Conservation (phyloP, 2,888 invertebrate genomes). For the Vesta saturnalis region DNA sequence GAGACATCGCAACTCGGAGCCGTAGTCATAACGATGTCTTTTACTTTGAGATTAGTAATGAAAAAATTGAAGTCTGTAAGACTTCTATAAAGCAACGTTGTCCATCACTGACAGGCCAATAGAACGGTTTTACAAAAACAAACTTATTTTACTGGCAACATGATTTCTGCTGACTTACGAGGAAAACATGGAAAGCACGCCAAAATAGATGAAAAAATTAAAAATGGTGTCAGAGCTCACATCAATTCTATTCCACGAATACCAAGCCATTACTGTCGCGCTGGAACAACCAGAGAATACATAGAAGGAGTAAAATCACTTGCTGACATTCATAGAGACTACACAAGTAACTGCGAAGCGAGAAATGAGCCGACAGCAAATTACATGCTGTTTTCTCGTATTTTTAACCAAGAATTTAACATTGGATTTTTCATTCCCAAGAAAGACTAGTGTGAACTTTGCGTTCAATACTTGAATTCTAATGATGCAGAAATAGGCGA, state of each 20-base stretch:
- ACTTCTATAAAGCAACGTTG: no score
- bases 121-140: no score
- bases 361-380: background rate
- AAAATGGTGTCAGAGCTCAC: no score
- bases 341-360: background rate
- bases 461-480: background rate
- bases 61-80: background rate
- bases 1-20: background rate
- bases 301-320: background rate
- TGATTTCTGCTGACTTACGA: constrained; percentile 43
- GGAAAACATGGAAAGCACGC: constrained; percentile 48
- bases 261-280: no score
- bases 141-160: no score
- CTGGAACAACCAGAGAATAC: no score
- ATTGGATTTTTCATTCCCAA: background rate
- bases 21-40: background rate
- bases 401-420: constrained; percentile 6
- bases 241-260: no score
- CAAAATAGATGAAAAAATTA: no score
- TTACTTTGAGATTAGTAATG: background rate
- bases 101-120: no score
- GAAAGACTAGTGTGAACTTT: constrained; percentile 1
- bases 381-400: background rate
- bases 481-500: background rate
- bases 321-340: background rate